Conservation (phyloP, 2,888 invertebrate genomes). For the Yponomeuta plumbellus region DNA sequence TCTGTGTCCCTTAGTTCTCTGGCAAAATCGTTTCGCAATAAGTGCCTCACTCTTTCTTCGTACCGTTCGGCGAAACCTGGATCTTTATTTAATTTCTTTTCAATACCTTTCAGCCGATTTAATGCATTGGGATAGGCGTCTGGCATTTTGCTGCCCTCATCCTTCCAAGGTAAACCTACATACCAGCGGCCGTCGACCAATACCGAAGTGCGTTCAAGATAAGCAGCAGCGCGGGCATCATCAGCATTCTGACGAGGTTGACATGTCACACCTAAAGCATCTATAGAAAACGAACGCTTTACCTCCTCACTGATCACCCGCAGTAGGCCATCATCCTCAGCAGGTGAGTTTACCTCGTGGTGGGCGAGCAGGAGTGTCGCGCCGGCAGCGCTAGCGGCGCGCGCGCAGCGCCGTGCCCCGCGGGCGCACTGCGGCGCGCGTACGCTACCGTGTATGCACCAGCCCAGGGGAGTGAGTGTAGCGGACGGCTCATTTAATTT, state of each 20-base stretch:
- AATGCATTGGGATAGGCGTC: neutral
- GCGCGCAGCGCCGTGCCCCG: neutral
- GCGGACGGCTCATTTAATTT: constrained; percentile 15
- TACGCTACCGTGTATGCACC: constrained; percentile 10
- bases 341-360: too few relatives aligned
- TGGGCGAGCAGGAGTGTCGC: neutral
- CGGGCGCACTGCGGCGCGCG: neutral
- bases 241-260: constrained; percentile 22
- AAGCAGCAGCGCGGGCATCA: constrained; percentile 6
- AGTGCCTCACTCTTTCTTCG: constrained; percentile 15
- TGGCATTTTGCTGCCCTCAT: neutral
- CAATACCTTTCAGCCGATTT: constrained; percentile 13
- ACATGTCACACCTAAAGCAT: constrained; percentile 20
- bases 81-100: constrained; percentile 20
- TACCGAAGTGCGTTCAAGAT: constrained; percentile 8
- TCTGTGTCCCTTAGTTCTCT: neutral
- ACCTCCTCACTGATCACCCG: constrained; percentile 16
- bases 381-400: neutral
- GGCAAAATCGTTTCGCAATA: constrained; percentile 17
- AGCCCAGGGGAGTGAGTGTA: constrained; percentile 15
- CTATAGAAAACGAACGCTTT: constrained; percentile 18
- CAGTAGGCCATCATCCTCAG: neutral
- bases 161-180: constrained; percentile 16
- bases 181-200: constrained; percentile 14
- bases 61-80: constrained; percentile 7